phyloP scores from a whole-genome alignment of 2,113 vertebrate genomes.

The Uria lomvia region DNA sequence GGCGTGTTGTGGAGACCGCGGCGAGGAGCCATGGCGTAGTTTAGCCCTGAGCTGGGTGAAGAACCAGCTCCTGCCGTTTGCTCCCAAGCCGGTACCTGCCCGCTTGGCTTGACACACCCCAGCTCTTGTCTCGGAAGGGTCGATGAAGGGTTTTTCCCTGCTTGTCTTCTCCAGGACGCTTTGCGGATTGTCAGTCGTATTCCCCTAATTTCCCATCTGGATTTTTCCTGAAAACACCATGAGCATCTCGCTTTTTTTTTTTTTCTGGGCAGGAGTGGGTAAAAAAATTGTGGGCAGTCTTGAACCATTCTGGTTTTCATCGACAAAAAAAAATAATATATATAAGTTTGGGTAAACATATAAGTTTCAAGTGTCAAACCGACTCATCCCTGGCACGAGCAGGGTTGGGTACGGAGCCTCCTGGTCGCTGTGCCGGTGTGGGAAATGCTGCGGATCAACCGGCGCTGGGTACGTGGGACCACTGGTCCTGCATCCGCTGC shows the following conservation, averaged over 20 bases:
- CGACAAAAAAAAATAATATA: no score
- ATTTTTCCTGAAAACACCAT: not conserved
- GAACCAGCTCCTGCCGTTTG: not conserved
- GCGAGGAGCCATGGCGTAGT: not conserved
- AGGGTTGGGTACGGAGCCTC: not conserved
- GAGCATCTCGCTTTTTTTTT: not conserved
- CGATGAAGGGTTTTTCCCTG: not conserved
- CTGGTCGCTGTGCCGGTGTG: rapidly evolving
- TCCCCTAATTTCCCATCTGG: not conserved
- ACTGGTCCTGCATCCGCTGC: rapidly evolving
- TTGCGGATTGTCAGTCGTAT: not conserved
- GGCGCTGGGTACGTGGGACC: not conserved
- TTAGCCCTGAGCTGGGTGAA: not conserved
- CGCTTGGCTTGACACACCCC: rapidly evolving
- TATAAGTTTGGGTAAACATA: not conserved
- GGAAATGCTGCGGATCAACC: not conserved
- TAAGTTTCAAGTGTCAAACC: not conserved
- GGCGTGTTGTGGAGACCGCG: not conserved
- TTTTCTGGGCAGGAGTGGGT: rapidly evolving
- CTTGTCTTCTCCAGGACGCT: not conserved
- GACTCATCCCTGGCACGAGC: rapidly evolving
- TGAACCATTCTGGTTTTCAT: not conserved
- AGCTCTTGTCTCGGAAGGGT: not conserved
- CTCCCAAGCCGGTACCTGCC: not conserved
- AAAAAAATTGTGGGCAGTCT: not conserved